A percentile compares a stretch with the other conserved stretches of the same genome.
Evolutionary conservation across 2,797 vertebrate species (phyloP).

Genomic region (Sciurus vulgaris): DNA sequence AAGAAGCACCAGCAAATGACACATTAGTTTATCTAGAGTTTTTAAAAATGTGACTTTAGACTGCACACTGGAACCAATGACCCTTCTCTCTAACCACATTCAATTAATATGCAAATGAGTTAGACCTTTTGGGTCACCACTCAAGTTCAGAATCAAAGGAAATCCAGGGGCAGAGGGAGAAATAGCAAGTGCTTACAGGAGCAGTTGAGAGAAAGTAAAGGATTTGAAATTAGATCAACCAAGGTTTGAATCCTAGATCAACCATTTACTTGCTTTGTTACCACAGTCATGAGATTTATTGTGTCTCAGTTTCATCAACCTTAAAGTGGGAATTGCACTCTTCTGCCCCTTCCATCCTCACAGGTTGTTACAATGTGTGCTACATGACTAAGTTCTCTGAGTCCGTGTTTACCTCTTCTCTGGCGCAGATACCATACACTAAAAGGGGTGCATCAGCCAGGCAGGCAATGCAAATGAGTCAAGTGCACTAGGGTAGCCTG

Average conservation of each 20-base stretch:
- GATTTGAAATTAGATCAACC: neutral
- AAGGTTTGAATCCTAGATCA: neutral
- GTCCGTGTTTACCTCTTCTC: neutral
- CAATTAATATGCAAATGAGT: constrained; percentile 83
- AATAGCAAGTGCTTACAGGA: neutral
- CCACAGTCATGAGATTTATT: neutral
- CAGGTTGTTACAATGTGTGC: neutral
- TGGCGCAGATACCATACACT: neutral
- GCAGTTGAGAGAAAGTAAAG: neutral
- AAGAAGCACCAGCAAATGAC: constrained; percentile 67
- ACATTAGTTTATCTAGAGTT: constrained; percentile 59
- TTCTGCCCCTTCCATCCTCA: neutral
- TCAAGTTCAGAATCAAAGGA: constrained; percentile 70
- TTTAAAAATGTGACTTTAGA: constrained; percentile 67
- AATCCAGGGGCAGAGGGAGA: neutral
- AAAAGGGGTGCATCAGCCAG: neutral
- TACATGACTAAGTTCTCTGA: neutral
- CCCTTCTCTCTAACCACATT: constrained; percentile 77
- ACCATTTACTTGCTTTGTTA: neutral
- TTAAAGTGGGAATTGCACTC: neutral
- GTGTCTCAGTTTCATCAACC: neutral
- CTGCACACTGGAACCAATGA: constrained; percentile 65
- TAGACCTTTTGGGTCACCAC: constrained; percentile 70
- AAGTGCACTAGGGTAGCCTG: neutral
- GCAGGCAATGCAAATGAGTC: neutral